Conservation (phyloP, 2,797 vertebrate species). For the Danio jaintianensis region DNA sequence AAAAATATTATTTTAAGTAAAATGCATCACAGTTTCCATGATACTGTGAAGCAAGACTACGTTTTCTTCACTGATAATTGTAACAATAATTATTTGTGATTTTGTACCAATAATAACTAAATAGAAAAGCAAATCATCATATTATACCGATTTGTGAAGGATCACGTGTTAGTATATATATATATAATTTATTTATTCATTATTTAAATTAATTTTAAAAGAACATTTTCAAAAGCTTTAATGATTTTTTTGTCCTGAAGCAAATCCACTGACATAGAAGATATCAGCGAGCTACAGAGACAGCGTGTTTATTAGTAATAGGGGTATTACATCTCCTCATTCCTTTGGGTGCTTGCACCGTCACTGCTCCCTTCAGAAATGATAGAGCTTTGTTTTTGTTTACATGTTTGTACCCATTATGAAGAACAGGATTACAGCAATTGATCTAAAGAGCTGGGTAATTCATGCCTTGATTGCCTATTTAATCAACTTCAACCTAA, state of each 20-base stretch:
- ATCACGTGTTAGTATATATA: no score
- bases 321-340: constrained; percentile 29
- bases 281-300: constrained; percentile 39
- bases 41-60: no score
- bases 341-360: constrained; percentile 24
- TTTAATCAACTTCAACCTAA: constrained; percentile 57
- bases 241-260: neutral
- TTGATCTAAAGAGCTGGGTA: constrained; percentile 59
- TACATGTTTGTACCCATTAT: constrained; percentile 54
- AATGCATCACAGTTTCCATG: no score
- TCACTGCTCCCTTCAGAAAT: constrained; percentile 33
- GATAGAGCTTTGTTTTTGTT: constrained; percentile 53
- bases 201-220: no score
- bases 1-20: no score
- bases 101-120: no score
- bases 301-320: constrained; percentile 14
- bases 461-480: constrained; percentile 58
- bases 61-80: no score
- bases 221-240: no score
- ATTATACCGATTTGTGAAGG: no score
- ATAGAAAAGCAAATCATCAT: no score
- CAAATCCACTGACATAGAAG: neutral
- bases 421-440: constrained; percentile 56
- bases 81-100: no score
- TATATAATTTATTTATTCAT: no score